Conservation (phyloP, 2,797 vertebrate genomes). For the Enteromius mattozi region DNA sequence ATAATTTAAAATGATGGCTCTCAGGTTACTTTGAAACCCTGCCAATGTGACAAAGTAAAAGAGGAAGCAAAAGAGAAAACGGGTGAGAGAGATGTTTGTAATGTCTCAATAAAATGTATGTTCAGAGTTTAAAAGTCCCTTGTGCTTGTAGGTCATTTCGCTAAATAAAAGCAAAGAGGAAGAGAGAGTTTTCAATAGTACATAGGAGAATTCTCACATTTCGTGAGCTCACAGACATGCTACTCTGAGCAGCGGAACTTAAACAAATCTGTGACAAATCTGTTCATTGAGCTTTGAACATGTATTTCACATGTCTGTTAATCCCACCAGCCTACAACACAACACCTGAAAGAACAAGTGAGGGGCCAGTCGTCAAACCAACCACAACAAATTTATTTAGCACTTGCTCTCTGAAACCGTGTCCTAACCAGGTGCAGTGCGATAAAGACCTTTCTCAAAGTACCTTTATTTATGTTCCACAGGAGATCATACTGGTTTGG, state of each 20-base stretch:
- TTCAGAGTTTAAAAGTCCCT: slow-evolving; percentile 55
- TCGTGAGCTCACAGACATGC: slow-evolving; percentile 41
- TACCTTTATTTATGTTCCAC: not conserved
- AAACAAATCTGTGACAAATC: slow-evolving; percentile 53
- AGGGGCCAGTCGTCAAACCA: slow-evolving; percentile 21
- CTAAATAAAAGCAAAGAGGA: slow-evolving; percentile 59
- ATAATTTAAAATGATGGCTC: slow-evolving; percentile 58
- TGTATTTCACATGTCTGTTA: slow-evolving; percentile 47
- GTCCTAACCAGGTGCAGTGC: not conserved
- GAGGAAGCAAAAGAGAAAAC: slow-evolving; percentile 13
- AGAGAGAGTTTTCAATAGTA: slow-evolving; percentile 51
- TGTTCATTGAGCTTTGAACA: slow-evolving; percentile 32
- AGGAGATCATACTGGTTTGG: not conserved
- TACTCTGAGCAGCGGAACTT: slow-evolving; percentile 29
- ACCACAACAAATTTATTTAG: slow-evolving; percentile 21
- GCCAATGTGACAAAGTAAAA: slow-evolving; percentile 53
- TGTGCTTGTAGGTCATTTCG: slow-evolving; percentile 56
- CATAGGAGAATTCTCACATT: slow-evolving; percentile 57
- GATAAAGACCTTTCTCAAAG: not conserved
- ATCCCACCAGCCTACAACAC: slow-evolving; percentile 36
- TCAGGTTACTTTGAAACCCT: slow-evolving; percentile 58
- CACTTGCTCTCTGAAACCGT: not conserved
- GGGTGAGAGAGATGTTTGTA: slow-evolving; percentile 39
- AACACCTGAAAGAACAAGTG: slow-evolving; percentile 28
- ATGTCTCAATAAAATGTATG: slow-evolving; percentile 50